Evolutionary conservation across 2,797 vertebrate genomes (phyloP).

Genomic region (Schizopygopsis malacanthus): DNA sequence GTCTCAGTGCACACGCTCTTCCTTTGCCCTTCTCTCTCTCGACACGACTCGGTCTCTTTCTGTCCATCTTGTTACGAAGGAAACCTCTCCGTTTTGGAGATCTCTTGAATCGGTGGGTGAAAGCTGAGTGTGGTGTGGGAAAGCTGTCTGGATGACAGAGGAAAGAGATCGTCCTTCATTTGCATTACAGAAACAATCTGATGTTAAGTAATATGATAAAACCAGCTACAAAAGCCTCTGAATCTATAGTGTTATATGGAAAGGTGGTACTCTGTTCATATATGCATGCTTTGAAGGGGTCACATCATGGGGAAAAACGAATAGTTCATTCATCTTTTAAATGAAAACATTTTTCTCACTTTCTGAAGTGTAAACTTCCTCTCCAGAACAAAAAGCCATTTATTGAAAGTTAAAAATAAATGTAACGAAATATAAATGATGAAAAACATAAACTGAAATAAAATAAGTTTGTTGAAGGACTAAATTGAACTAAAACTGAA

Average conservation of each 20-base stretch:
- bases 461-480: too few relatives aligned
- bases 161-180: background rate
- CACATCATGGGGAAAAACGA: background rate
- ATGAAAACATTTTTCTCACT: background rate
- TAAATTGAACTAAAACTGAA: too few relatives aligned
- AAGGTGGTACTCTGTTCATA: background rate
- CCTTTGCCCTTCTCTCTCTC: slow-evolving; percentile 69
- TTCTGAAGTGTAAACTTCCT: background rate
- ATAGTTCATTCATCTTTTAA: background rate
- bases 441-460: background rate
- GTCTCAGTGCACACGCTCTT: slow-evolving; percentile 85
- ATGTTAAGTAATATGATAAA: background rate
- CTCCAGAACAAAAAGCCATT: background rate
- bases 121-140: slow-evolving; percentile 84
- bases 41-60: slow-evolving; percentile 78
- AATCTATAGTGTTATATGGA: background rate
- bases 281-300: background rate
- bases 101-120: slow-evolving; percentile 87
- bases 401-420: background rate
- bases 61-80: slow-evolving; percentile 76
- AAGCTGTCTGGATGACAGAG: slow-evolving; percentile 59
- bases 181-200: background rate
- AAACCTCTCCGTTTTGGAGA: slow-evolving; percentile 62
- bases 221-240: background rate
- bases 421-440: background rate